Percentiles rank a stretch among this genome's conserved stretches.
Evolutionary conservation across 2,113 vertebrate genomes (phyloP).

Genomic region (Nymphicus hollandicus): DNA sequence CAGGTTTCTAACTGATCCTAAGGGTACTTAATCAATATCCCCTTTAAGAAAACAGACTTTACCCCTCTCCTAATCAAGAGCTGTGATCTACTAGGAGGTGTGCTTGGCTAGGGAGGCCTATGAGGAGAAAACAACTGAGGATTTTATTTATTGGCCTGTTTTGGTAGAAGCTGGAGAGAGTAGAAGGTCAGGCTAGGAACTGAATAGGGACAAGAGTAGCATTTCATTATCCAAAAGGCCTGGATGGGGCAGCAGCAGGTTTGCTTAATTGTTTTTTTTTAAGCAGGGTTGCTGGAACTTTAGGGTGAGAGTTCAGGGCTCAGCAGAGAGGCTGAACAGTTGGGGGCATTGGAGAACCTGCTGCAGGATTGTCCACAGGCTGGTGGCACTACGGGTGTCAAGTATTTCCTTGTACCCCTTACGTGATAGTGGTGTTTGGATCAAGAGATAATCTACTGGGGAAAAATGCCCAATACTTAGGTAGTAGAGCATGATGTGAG

Average conservation of each 20-base stretch:
- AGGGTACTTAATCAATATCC: neutral
- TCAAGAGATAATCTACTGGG: neutral
- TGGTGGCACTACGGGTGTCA: neutral
- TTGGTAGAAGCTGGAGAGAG: neutral
- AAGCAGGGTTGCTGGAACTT: neutral
- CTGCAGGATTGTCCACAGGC: neutral
- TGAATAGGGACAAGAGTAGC: neutral
- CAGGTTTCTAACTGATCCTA: neutral
- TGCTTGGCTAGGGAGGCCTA: neutral
- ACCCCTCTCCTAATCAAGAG: neutral
- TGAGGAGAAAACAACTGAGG: neutral
- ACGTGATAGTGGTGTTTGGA: neutral
- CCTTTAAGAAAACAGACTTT: neutral
- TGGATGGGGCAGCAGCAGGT: neutral
- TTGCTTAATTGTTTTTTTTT: neutral
- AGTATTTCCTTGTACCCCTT: neutral
- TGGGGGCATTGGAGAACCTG: neutral
- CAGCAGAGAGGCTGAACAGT: neutral
- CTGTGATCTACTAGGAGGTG: neutral
- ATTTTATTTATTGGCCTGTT: neutral
- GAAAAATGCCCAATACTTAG: neutral
- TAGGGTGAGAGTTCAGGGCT: neutral
- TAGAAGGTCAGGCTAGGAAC: neutral
- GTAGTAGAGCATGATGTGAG: fast-evolving
- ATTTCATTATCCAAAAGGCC: neutral